A percentile compares a stretch with the other conserved stretches of the same genome.
These are phyloP conservation scores for Megamerina dolium DNA, from an alignment of 2,888 invertebrate species.

Conservation along the genomic window DNA sequence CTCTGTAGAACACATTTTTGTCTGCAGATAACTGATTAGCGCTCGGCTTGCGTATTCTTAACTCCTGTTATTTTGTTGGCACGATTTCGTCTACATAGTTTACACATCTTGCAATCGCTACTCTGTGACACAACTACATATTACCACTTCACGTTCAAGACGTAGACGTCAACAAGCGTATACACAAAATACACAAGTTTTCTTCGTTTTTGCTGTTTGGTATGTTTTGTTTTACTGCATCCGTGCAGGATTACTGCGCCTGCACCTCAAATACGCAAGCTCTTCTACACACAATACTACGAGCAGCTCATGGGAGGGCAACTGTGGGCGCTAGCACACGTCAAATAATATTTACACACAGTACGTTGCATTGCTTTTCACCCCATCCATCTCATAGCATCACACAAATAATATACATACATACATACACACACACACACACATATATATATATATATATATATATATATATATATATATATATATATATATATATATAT, in stretches of 20 bases:
- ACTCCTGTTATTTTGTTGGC: no score
- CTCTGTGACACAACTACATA: no score
- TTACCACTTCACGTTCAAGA: background rate
- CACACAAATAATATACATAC: background rate
- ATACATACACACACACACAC: no score
- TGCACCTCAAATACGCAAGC: slow-evolving; percentile 10
- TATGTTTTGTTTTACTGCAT: background rate
- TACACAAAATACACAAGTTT: slow-evolving; percentile 7
- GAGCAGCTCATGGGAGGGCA: background rate
- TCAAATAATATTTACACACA: slow-evolving; percentile 5
- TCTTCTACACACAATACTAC: slow-evolving; percentile 8
- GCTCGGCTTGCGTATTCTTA: no score
- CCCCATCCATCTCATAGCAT: background rate
- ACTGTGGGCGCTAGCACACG: background rate
- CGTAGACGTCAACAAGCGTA: slow-evolving; percentile 6
- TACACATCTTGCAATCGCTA: no score
- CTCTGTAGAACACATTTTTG: no score
- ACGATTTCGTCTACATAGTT: no score
- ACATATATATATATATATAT: no score
- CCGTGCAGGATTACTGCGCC: slow-evolving; percentile 5
- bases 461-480: no score
- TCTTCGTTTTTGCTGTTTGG: background rate
- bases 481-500: no score
- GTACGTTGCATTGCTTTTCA: slow-evolving; percentile 5
- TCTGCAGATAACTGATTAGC: no score